Base-by-base conservation (phyloP, 2,797 vertebrate species). In the Ceryle rudis region DNA sequence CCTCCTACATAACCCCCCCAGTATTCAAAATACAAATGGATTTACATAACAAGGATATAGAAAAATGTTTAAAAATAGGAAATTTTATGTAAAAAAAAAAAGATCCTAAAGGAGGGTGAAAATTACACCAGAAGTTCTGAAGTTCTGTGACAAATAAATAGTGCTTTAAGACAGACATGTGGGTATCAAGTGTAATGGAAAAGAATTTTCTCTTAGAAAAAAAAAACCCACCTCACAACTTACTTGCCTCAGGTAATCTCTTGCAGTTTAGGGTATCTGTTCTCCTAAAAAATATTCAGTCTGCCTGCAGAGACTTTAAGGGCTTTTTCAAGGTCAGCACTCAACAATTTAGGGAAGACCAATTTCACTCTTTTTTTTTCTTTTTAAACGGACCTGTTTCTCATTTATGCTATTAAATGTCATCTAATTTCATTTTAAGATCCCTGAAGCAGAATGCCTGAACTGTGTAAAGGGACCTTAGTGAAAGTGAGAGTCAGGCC, bases 341-440 rank as follows among this genome's bases (percentile, higher is more conserved):
- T 69, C 51, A 86, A 78, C 51, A 87, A 51, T 58, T 86, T 55
- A 73, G 35, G 64, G 58, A 89, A 78, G 66, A 81, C 20, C 26
- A 79, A 65, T 79, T 83, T 69, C 12, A 20, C 19, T 41, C 28
- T 70, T 67, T 71, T 77, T 77, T 67, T 74, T 80, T n/a, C n/a
- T n/a, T 65, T 72, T 67, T 23, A 16, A 44, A 60, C n/a, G n/a
- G 75, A 89, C 49, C 72, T 77, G 81, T 71, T 96, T 96, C 90
- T 96, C 42, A 64, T 96, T 95, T 95, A 44, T 44, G 71, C 81
- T 62, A n/a, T 90, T 82, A 91, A 86, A 90, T 89, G 47, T 67
- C 77, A 92, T 84, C 78, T 84, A 86, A 55, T 84, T 78, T 60
- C 46, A 94, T 57, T 95, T 93, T 77, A 79, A 95, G 87, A 88